Percentiles rank a stretch among this genome's conserved stretches.
Conservation (phyloP, 2,797 vertebrate genomes). For the Monodelphis domestica region DNA sequence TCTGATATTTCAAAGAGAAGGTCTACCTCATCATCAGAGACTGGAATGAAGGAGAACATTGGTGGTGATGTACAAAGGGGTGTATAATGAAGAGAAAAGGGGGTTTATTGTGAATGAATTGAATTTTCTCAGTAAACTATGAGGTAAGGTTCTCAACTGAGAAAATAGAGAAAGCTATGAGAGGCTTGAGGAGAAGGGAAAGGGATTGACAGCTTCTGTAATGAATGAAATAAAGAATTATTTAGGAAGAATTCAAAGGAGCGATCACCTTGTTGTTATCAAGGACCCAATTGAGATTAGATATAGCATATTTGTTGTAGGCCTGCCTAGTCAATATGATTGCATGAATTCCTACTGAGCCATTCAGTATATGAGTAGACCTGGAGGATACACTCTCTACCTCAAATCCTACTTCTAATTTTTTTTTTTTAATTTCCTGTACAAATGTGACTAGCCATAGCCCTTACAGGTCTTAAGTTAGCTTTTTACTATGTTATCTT, state of each 20-base stretch:
- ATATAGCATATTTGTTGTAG: background rate
- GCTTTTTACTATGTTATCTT: background rate
- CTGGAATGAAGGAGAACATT: no score
- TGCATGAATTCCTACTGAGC: background rate
- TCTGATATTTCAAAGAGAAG: no score
- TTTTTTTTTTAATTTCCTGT: background rate
- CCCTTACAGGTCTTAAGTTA: background rate
- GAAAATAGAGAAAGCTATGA: no score
- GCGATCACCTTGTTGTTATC: no score
- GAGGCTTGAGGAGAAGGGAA: no score
- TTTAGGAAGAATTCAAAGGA: background rate
- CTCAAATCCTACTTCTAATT: background rate
- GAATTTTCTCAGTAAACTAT: no score
- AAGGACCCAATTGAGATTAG: background rate
- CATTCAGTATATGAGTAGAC: background rate
- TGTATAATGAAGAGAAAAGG: no score
- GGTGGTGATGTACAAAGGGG: no score
- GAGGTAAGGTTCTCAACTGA: no score
- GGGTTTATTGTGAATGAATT: no score
- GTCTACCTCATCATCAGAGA: no score
- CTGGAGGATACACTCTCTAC: background rate
- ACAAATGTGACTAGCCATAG: background rate
- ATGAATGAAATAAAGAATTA: background rate
- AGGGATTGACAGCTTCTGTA: background rate
- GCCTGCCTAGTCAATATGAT: background rate